Evolutionary conservation across 2,888 invertebrate species (phyloP), one percentile per base, ranked within the genome.

Genomic region (Ashinkailepas kermadecensis): DNA sequence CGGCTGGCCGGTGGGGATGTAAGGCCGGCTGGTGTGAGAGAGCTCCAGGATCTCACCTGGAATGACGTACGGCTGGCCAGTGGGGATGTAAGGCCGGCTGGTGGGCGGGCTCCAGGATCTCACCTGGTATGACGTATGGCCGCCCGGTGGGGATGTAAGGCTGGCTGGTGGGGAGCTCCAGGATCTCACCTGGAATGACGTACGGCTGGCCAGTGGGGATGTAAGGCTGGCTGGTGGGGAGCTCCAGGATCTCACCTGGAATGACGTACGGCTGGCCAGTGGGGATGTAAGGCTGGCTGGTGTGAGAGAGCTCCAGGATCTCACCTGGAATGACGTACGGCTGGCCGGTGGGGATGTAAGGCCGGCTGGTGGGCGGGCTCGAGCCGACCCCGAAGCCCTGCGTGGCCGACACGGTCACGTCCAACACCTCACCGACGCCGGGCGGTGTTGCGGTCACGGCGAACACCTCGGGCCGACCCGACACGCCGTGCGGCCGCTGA

Each of bases 351-450:
- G 82, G 58, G 81, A 21, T 64, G 39, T 12, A 25, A 7, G 6
- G 67, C 23, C 12, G 67, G 25, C 65, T 15, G 82, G 39, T 70
- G 62, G n/a, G 62, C 64, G 10, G 57, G 58, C 18, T 56, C 58
- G 59, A 59, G 23, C 21, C 70, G 59, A 11, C 82, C 0, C 83
- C 84, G 80, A 81, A 83, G 11, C 82, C 83, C 57, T 84, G 84
- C 78, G 81, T 81, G n/a, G 83, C 84, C 10, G 83, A 83, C 65
- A 84, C 84, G 4, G 84, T 84, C 23, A 84, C 84, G 65, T 84
- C 84, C 58, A 84, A 83, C 21, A 83, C 78, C 15, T 83, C 82
- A 8, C 83, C 83, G 8, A 74, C 65, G 70, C 58, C 81, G 0
- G 81, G 81, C 25, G 62, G 18, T 57, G 78, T 21, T 59, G n/a